Base-by-base conservation (phyloP, 2,888 invertebrate genomes). In the Netelia inedita region DNA sequence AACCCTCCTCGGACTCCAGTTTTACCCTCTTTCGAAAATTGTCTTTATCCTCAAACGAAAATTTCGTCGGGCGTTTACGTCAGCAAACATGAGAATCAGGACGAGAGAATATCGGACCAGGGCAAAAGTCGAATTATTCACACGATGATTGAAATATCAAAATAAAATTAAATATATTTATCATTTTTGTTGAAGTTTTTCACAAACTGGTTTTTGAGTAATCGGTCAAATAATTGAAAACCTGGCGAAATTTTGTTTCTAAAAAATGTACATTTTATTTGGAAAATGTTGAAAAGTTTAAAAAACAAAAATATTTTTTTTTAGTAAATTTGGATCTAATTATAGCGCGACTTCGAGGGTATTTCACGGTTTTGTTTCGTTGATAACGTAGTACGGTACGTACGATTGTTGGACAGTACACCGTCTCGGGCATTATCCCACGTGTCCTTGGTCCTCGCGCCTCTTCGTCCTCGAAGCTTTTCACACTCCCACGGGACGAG, bases 1-100 rank as follows among this genome's bases (percentile, higher is more conserved):
- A n/a, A 9, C 43, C 75, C 8, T 43, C 46, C 46, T 66, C n/a
- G 14, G 35, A 16, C 35, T 71, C 53, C 55, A 35, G 41, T 11
- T 14, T 28, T 28, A 28, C 5, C 3, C 63, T 23, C 61, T 55
- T 35, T 46, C 19, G 23, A 16, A 35, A 43, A 28, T 28, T 76
- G 46, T 50, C 72, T 79, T 82, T 79, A 75, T 75, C 71, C 79
- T 50, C 75, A 43, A 80, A 83, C 79, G 78, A 83, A 83, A 83
- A 80, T 79, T 43, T 79, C 57, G 74, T 66, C 23, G 50, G 57
- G 50, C 75, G 65, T 14, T 35, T 9, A 28, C 10, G n/a, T 43
- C 61, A 14, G 28, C 43, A 14, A 19, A 23, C 55, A 19, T 35
- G 41, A 41, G 66, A 59, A 66, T 66, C 23, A 41, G 43, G 55